A percentile compares a stretch with the other conserved stretches of the same genome.
Conservation (phyloP, 1,140 invertebrate species). For the Drosophila nigromelanica region DNA sequence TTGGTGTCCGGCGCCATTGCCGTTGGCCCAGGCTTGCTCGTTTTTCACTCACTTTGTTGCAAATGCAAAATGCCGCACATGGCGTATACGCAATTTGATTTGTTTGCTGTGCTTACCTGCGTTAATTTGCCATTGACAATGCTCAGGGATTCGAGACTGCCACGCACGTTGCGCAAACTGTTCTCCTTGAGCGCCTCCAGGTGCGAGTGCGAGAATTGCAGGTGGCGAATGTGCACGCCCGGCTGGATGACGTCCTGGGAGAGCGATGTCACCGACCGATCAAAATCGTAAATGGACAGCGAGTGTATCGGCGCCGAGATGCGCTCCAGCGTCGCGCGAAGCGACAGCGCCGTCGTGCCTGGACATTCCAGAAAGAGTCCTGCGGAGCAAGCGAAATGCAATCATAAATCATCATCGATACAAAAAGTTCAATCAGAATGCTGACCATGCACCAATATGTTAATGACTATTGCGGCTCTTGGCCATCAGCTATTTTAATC, state of each 20-base stretch:
- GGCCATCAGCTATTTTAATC: not conserved
- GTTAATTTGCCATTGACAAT: constrained; percentile 92
- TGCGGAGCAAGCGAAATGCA: constrained; percentile 59
- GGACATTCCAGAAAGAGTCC: constrained; percentile 95
- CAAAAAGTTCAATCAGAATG: too few species aligned
- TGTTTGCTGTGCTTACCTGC: constrained; percentile 79
- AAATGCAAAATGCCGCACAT: constrained; percentile 13
- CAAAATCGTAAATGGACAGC: constrained; percentile 93
- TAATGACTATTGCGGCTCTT: not conserved
- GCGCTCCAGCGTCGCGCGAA: constrained; percentile 85
- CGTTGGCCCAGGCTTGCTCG: constrained; percentile 4
- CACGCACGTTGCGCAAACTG: constrained; percentile 89
- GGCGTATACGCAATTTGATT: constrained; percentile 38
- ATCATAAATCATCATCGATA: constrained; percentile 8
- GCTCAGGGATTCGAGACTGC: constrained; percentile 91
- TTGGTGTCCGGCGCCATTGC: constrained; percentile 27
- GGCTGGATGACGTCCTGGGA: constrained; percentile 89
- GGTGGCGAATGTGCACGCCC: constrained; percentile 89
- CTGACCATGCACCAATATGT: too few species aligned
- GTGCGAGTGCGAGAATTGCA: constrained; percentile 93
- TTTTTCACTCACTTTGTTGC: constrained; percentile 23
- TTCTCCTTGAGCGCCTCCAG: constrained; percentile 90
- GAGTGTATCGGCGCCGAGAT: constrained; percentile 90
- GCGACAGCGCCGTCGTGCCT: constrained; percentile 84
- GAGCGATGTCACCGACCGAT: constrained; percentile 89